A percentile compares a stretch with the other conserved stretches of the same genome.
Evolutionary conservation across 1,140 invertebrate genomes (phyloP).

Genomic region (Eupeodes corollae): DNA sequence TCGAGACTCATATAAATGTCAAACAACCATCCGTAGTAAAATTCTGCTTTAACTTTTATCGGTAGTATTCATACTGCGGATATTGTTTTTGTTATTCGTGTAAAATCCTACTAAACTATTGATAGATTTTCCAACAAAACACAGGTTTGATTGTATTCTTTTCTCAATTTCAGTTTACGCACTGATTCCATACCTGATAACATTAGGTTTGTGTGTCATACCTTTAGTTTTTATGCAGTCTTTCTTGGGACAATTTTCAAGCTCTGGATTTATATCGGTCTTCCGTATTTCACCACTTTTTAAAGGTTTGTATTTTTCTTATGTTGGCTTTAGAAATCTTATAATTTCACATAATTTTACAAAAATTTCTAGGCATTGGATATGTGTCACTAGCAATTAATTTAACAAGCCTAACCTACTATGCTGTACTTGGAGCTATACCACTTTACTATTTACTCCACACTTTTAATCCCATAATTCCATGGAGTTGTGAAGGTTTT

Average conservation of each 20-base stretch:
- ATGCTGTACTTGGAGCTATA: neutral
- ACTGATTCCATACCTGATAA: neutral
- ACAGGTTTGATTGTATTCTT: neutral
- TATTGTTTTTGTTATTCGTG: no score
- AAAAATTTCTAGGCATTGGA: neutral
- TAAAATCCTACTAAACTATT: no score
- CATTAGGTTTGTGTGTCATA: neutral
- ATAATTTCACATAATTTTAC: neutral
- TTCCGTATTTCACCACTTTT: constrained; percentile 1
- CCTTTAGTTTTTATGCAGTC: neutral
- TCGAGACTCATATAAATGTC: no score
- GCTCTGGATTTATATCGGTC: neutral
- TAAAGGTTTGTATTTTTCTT: neutral
- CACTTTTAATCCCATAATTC: neutral
- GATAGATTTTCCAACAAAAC: no score
- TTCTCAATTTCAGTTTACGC: constrained; percentile 1
- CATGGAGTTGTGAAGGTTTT: neutral
- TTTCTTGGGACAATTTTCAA: neutral
- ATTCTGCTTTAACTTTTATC: no score
- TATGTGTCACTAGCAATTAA: neutral
- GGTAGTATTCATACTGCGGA: no score
- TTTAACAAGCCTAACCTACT: neutral
- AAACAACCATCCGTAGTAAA: no score
- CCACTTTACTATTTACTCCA: neutral
- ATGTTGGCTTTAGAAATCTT: neutral